Conservation (phyloP, 2,113 vertebrate species). For the human region DNA sequence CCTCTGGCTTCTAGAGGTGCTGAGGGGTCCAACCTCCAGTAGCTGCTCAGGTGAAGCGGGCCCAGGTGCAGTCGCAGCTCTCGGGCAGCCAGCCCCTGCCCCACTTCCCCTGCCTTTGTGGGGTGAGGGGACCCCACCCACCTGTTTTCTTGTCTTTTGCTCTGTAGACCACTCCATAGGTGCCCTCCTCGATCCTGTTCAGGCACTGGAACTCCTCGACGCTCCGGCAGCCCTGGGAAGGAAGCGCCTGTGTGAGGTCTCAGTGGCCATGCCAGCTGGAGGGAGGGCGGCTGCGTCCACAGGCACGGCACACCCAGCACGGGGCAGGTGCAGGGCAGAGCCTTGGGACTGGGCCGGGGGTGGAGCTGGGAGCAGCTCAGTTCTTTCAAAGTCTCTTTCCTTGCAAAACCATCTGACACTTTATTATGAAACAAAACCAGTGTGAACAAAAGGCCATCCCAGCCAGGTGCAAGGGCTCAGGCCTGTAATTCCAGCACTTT, state of each 20-base stretch:
- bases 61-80: background rate
- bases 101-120: fast-evolving
- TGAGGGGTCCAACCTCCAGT: too few relatives aligned
- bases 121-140: slow-evolving; percentile 38
- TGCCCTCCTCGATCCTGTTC: slow-evolving; percentile 98
- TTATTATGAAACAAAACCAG: background rate
- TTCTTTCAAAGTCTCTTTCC: background rate
- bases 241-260: fast-evolving
- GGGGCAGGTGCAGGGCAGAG: fast-evolving
- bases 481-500: too few relatives aligned
- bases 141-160: slow-evolving; percentile 99
- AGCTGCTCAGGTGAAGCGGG: background rate
- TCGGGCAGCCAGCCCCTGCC: fast-evolving
- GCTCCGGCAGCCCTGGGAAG: slow-evolving; percentile 93
- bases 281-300: background rate
- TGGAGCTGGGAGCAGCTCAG: background rate
- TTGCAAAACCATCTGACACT: background rate
- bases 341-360: too few relatives aligned
- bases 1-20: background rate
- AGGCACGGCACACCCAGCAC: too few relatives aligned
- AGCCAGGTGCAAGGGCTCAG: too few relatives aligned
- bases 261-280: background rate
- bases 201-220: slow-evolving; percentile 99
- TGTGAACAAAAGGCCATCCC: background rate
- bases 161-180: slow-evolving; percentile 97